A percentile compares a stretch with the other conserved stretches of the same genome.
Conservation (phyloP, 2,797 vertebrate genomes). For the Pelobates cultripes region DNA sequence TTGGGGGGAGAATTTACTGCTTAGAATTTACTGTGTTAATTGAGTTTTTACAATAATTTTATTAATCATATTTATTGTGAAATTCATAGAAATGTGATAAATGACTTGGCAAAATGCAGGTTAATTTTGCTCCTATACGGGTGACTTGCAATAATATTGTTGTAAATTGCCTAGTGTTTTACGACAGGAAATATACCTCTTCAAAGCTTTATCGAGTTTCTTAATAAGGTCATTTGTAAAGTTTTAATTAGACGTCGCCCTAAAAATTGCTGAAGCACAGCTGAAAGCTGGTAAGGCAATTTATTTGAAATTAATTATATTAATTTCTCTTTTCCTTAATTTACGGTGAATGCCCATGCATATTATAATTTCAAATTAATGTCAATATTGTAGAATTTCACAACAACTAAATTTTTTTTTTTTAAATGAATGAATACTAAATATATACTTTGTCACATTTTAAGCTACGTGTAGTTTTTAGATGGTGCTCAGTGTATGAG, state of each 20-base stretch:
- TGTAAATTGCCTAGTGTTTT: neutral
- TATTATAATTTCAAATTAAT: neutral
- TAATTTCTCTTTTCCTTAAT: slow-evolving; percentile 11
- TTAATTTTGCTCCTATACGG: neutral
- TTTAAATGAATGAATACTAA: no score
- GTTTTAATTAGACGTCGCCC: slow-evolving; percentile 10
- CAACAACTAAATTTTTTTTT: no score
- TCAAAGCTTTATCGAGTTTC: neutral
- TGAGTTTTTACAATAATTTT: neutral
- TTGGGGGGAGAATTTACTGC: no score
- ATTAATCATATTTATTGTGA: neutral
- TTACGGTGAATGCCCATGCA: neutral
- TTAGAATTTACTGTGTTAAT: no score
- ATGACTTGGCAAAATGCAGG: neutral
- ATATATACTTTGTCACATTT: no score
- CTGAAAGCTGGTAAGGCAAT: neutral
- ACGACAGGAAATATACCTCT: neutral
- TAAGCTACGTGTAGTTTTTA: no score
- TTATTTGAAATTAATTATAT: slow-evolving; percentile 15
- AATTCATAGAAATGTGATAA: neutral
- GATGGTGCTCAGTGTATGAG: no score
- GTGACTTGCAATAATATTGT: neutral
- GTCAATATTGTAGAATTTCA: no score
- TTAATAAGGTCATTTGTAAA: slow-evolving; percentile 14
- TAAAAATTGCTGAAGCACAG: neutral